These are phyloP conservation scores for Penaeus indicus DNA, from an alignment of 1,140 invertebrate species.

Conservation along the genomic window DNA sequence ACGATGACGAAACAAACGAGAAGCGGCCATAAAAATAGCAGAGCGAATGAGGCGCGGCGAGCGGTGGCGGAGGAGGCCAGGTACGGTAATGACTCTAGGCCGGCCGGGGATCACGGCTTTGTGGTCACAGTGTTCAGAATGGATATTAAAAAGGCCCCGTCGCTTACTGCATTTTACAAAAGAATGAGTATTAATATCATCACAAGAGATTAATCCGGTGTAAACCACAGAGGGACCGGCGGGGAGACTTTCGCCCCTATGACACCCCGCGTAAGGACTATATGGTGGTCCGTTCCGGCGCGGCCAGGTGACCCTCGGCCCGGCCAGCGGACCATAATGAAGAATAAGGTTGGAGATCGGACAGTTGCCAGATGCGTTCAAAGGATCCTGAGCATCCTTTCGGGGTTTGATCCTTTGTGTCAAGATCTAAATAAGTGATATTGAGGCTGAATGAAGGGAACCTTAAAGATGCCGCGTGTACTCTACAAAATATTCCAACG, in stretches of 20 bases:
- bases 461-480: constrained; percentile 36
- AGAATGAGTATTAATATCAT: constrained; percentile 65
- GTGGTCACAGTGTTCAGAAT: constrained; percentile 60
- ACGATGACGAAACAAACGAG: no score
- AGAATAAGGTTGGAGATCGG: constrained; percentile 61
- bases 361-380: constrained; percentile 63
- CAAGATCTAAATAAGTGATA: constrained; percentile 64
- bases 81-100: constrained; percentile 54
- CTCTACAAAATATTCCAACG: constrained; percentile 52
- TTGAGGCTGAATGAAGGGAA: constrained; percentile 56
- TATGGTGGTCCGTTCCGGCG: background rate
- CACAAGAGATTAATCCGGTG: constrained; percentile 51
- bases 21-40: no score
- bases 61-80: constrained; percentile 1
- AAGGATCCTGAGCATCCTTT: constrained; percentile 60
- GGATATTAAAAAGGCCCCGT: constrained; percentile 62
- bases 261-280: constrained; percentile 18
- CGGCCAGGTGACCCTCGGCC: constrained; percentile 45
- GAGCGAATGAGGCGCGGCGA: no score
- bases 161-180: constrained; percentile 64
- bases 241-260: constrained; percentile 20
- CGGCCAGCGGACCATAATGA: constrained; percentile 53
- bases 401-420: constrained; percentile 63
- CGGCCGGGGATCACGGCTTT: constrained; percentile 40
- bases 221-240: constrained; percentile 24